Base-by-base conservation (phyloP, 1,140 invertebrate species). In the Caerostris extrusa region DNA sequence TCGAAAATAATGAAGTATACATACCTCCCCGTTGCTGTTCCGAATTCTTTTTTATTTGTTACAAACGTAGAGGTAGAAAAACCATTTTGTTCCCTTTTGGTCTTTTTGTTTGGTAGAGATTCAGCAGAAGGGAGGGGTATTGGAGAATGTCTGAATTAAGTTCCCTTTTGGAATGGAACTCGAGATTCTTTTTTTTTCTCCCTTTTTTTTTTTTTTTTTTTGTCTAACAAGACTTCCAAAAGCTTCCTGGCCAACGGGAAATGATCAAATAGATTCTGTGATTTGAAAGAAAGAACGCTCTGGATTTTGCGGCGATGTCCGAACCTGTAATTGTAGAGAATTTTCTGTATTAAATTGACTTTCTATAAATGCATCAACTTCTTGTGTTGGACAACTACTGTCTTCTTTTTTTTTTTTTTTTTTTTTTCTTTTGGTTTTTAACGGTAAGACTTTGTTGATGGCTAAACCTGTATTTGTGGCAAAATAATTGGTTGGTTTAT, bases 11-110 rank as follows among this genome's bases (percentile, higher is more conserved):
- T 93, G 92, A 88, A 93, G 67, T 81, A 58, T 93, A 60, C 92
- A 93, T 93, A 85, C 92, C 92, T 88, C 92, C 92, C 86, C 53
- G 85, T 93, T 89, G 53, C 92, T 93, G 92, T 89, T 88, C 86
- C 55, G 58, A 85, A 56, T 56, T 64, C 61, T 88, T 93, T n/a
- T 88, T 81, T 61, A 71, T 93, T 88, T 88, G 85, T 81, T 77
- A 92, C 90, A 67, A 85, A 83, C 34, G 92, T 93, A 93, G 86
- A 93, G 92, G 85, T 93, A 93, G 53, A 88, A 82, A 88, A 77
- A 12, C 82, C 67, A 58, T 87, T 93, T 71, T 71, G 53, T 71
- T 93, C 61, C 61, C 82, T 93, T 77, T 71, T 57, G 64, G 67
- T 93, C 81, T 85, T 90, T n/a, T 93, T 71, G 82, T 93, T 61